These are phyloP conservation scores for Sebastiscus tertius DNA, from an alignment of 2,797 vertebrate species.

Conservation along the genomic window DNA sequence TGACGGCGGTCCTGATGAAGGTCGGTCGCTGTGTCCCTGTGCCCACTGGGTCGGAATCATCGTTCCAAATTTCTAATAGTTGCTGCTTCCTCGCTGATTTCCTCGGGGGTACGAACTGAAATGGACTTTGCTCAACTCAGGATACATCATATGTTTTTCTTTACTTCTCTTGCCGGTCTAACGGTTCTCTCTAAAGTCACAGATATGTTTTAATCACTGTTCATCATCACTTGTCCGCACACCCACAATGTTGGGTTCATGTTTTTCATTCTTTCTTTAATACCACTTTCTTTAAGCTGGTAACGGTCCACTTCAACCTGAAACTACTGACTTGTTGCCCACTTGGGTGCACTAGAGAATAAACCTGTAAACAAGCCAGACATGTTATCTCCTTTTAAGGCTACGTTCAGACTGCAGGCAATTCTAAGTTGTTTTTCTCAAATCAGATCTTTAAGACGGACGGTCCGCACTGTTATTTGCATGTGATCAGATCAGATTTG, in stretches of 20 bases:
- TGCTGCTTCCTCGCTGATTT: conserved; percentile 60
- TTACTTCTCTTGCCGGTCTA: not conserved
- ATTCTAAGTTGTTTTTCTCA: no score
- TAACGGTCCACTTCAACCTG: not conserved
- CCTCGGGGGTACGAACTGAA: conserved; percentile 62
- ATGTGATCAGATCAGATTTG: no score
- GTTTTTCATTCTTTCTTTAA: not conserved
- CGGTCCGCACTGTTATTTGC: no score
- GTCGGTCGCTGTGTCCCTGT: conserved; percentile 42
- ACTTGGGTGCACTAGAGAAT: not conserved
- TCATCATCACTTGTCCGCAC: not conserved
- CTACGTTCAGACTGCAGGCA: no score
- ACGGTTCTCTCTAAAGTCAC: not conserved
- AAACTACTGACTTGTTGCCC: not conserved
- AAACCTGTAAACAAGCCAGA: not conserved
- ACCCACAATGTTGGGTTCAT: not conserved
- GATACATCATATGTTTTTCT: conserved; percentile 9
- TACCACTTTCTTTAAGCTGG: not conserved
- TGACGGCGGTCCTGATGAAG: conserved; percentile 45
- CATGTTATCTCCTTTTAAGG: not conserved
- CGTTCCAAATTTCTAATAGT: conserved; percentile 63
- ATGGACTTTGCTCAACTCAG: conserved; percentile 55
- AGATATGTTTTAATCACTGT: not conserved
- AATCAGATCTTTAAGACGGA: no score
- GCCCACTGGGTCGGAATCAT: conserved; percentile 59